Base-by-base conservation (phyloP, 2,888 invertebrate genomes). In the Hipparchia semele region DNA sequence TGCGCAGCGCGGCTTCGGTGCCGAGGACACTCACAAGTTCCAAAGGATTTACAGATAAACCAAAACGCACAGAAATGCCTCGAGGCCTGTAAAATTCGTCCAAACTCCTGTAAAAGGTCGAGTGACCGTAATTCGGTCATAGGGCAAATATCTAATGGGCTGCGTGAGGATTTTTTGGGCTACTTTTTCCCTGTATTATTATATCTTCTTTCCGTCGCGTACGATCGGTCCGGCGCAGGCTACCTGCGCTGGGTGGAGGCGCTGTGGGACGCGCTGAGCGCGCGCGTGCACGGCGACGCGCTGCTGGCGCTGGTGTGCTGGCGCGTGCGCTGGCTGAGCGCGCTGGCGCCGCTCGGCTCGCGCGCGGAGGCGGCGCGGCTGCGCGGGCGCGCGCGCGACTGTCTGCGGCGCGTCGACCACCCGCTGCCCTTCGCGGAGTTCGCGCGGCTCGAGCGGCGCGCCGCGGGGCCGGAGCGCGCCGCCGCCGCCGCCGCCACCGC, bases 341-440 rank as follows among this genome's bases (percentile, higher is more conserved):
- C 73, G 77, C 77, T 64, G 77, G 71, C 70, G 73, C 73, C 58
- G 67, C 67, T 68, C 58, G 74, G 61, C 59, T 61, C 79, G 82
- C 6, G 72, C 39, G 72, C 64, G 51, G 79, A 72, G 75, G 84
- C 84, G 64, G 70, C 75, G 75, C 73, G 77, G 69, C 61, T 78
- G 71, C 71, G 76, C 74, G 76, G 76, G 70, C 70, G 65, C 70
- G 75, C 76, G 54, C 74, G 76, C 70, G 68, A 70, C 72, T 75
- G 80, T 23, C 73, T 82, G 79, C 76, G 78, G 60, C 78, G 78
- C 68, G 78, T 78, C 61, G 78, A 79, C 58, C 73, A 75, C 10
- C 77, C 79, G 65, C 75, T 87, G 78, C 83, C 86, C 9, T 88
- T 80, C 83, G 86, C 83, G 59, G 87, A 85, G 78, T 86, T 85